These are phyloP conservation scores for Propsilocerus akamusi DNA, from an alignment of 1,140 invertebrate species.

Conservation along the genomic window DNA sequence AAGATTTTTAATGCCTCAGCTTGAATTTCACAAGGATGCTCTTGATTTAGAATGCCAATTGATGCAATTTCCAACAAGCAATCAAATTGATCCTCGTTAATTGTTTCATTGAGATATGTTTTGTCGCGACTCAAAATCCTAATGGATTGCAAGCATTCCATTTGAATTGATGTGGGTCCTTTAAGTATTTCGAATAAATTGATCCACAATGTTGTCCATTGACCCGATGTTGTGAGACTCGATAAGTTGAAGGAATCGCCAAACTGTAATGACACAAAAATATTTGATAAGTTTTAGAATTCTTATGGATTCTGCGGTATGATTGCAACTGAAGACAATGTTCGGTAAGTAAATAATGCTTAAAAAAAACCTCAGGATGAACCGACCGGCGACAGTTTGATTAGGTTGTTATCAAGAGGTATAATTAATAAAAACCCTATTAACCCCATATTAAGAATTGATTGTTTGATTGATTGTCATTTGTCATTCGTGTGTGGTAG, in stretches of 20 bases:
- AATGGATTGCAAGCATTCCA: constrained; percentile 30
- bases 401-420: no score
- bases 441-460: no score
- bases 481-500: no score
- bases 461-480: no score
- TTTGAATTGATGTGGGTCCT: constrained; percentile 23
- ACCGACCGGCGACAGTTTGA: no score
- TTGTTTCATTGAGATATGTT: constrained; percentile 42
- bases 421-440: no score
- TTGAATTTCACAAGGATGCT: constrained; percentile 23
- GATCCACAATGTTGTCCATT: constrained; percentile 31
- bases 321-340: no score
- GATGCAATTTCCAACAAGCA: constrained; percentile 42
- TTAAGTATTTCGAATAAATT: constrained; percentile 28
- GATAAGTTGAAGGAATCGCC: constrained; percentile 27
- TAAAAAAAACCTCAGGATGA: no score
- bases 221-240: constrained; percentile 27
- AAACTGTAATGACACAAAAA: no score
- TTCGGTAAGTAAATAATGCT: no score
- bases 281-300: no score
- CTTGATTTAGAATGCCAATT: constrained; percentile 27
- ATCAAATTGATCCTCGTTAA: constrained; percentile 44
- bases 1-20: constrained; percentile 74
- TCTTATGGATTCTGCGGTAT: no score
- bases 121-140: constrained; percentile 54